Base-by-base conservation (phyloP, 2,113 vertebrate species). In the Corythornis madagascariensis region DNA sequence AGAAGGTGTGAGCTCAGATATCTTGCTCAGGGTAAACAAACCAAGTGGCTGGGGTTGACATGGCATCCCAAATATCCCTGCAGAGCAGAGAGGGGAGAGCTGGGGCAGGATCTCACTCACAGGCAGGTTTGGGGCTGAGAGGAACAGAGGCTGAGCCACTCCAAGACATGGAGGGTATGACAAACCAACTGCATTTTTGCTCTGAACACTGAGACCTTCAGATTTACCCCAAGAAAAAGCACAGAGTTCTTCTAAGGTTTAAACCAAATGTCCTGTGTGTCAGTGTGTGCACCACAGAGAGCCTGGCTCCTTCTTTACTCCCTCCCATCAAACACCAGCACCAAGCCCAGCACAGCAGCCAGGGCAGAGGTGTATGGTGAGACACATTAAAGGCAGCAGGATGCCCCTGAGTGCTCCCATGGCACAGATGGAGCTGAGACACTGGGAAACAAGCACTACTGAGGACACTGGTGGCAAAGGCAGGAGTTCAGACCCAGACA, bases 151-250 rank as follows among this genome's bases (percentile, higher is more conserved):
- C 8, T 16, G 45, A 45, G 10, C 5, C 25, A 53, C 25, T 11
- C 16, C 0, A 0, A 52, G 43, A 26, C 1, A 0, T 10, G 12
- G 43, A 40, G 42, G 52, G 3, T 10, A 29, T 18, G 20, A 56
- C 47, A 50, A 42, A 25, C 25, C 18, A 72, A 7, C 38, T 31
- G 28, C 8, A 13, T 8, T 85, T 69, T 25, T 72, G 10, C 31
- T 33, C 35, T 17, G 19, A 84, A 56, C 5, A 12, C 31, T 4
- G 16, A 83, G 25, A 70, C 28, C 25, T 59, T 52, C 3, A 1
- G 28, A 28, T 74, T 31, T 42, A 74, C 21, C 15, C 25, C 25
- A 42, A 38, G 20, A 45, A n/a, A 57, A 87, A 48, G 9, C 48
- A 63, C n/a, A 47, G 33, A 61, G 11, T 31, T 56, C 17, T 35